Evolutionary conservation across 2,797 vertebrate genomes (phyloP), one percentile per base, ranked within the genome.

Genomic region (Alauda arvensis): DNA sequence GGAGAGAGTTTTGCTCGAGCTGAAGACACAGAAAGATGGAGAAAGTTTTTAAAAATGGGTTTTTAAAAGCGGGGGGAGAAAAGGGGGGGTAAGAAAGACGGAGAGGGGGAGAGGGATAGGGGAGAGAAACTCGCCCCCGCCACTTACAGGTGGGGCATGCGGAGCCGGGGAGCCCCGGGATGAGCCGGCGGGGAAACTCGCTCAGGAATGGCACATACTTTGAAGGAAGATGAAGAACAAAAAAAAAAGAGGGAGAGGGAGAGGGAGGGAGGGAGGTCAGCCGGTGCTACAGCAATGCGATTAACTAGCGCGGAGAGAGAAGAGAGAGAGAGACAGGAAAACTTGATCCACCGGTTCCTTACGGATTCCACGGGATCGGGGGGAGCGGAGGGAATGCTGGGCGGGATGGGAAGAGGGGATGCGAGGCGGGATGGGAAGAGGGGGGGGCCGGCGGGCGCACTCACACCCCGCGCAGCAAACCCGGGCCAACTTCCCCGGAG

Each of bases 261-360:
- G 76, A 7, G 53, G 39, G 75, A 81, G 89, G 80, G 95, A 96
- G 97, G 97, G 96, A 97, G 97, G 96, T 97, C 98, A 97, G 96
- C 97, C 97, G 96, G 97, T 98, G 97, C 97, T 96, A 96, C 96
- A 97, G 97, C 97, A 97, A 97, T 96, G 96, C 95, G 97, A 98
- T 97, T 98, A 97, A 97, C 96, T 91, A 95, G 97, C 83, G 55
- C 67, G 55, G 69, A 23, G 68, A 45, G 55, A 25, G 19, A 53
- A 53, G 31, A 31, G 53, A 97, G 98, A 39, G 48, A 65, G 96
- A 97, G 97, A 97, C 97, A 97, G 96, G 97, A 98, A 93, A 99
- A 99, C 98, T 99, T 98, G 98, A 99, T 98, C 97, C 98, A 99
- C 99, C 99, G 99, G 99, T 99, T 99, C 98, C 97, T 98, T 97